A percentile compares a stretch with the other conserved stretches of the same genome.
Conservation (phyloP, 2,113 vertebrate genomes). For the Alouatta palliata region DNA sequence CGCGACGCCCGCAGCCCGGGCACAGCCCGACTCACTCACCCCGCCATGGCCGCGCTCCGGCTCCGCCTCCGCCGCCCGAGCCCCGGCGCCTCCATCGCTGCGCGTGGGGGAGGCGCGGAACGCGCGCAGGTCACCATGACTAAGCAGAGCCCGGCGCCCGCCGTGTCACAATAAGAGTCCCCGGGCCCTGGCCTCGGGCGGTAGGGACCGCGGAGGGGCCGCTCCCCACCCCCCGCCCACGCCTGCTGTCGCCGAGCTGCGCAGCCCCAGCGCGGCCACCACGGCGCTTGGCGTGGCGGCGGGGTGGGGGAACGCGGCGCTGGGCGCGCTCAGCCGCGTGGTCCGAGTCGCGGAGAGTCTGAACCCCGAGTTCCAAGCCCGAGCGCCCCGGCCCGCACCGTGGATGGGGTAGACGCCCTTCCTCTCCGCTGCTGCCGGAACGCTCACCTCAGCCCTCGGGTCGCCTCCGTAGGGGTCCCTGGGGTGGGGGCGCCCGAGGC, state of each 20-base stretch:
- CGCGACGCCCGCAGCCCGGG: neutral
- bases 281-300: neutral
- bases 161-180: conserved; percentile 81
- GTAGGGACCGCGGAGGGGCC: neutral
- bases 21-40: conserved; percentile 71
- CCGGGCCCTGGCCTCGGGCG: neutral
- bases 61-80: conserved; percentile 66
- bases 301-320: neutral
- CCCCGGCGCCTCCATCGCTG: conserved; percentile 66
- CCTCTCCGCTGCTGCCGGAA: neutral
- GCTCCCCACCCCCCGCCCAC: neutral
- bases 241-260: neutral
- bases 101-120: conserved; percentile 53
- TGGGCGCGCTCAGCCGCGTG: neutral
- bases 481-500: neutral
- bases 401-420: too few relatives aligned
- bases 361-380: neutral
- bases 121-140: conserved; percentile 80
- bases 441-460: conserved; percentile 16
- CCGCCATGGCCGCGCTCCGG: conserved; percentile 71
- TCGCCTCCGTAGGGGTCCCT: neutral
- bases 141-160: conserved; percentile 74
- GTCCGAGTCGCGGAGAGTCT: neutral
- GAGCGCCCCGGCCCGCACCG: neutral
- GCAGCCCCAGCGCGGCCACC: neutral